phyloP scores from a whole-genome alignment of 2,797 vertebrate genomes.

The Parotocinclus haroldoi region DNA sequence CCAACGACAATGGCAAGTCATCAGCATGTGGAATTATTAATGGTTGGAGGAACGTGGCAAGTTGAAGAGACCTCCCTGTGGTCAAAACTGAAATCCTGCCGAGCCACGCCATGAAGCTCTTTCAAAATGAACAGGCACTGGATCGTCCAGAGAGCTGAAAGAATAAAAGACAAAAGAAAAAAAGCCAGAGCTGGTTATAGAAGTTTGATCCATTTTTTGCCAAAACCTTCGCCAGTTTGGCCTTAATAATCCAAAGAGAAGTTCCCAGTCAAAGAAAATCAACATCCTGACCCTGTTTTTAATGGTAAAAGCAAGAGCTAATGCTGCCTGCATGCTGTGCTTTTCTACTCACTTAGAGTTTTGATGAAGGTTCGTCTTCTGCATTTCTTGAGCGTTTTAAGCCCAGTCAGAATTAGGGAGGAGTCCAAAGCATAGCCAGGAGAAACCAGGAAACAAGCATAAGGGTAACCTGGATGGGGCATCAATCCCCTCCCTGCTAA shows the following conservation, averaged over 20 bases:
- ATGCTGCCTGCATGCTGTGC: constrained; percentile 6
- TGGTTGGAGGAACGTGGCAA: not conserved
- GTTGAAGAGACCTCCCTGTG: not conserved
- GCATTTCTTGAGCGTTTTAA: too few relatives aligned
- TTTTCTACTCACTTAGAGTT: constrained; percentile 16
- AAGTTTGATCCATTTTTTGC: not conserved
- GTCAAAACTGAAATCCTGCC: constrained; percentile 2
- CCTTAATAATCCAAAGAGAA: not conserved
- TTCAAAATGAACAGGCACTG: constrained; percentile 1
- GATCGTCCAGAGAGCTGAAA: constrained; percentile 21
- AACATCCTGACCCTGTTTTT: not conserved
- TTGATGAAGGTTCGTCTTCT: not conserved
- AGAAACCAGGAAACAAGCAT: too few relatives aligned
- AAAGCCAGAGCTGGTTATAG: not conserved
- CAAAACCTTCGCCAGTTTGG: constrained; percentile 3
- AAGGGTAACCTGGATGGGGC: too few relatives aligned
- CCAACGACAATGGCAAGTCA: not conserved
- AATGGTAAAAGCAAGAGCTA: constrained; percentile 10
- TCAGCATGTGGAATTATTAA: constrained; percentile 2
- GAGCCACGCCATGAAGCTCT: not conserved
- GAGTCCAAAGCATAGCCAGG: too few relatives aligned
- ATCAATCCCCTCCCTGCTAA: too few relatives aligned
- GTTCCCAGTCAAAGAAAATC: not conserved
- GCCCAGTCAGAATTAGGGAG: too few relatives aligned
- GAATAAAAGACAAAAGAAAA: constrained; percentile 1